Evolutionary conservation across 2,888 invertebrate genomes (phyloP).

Genomic region (Bombylius major): DNA sequence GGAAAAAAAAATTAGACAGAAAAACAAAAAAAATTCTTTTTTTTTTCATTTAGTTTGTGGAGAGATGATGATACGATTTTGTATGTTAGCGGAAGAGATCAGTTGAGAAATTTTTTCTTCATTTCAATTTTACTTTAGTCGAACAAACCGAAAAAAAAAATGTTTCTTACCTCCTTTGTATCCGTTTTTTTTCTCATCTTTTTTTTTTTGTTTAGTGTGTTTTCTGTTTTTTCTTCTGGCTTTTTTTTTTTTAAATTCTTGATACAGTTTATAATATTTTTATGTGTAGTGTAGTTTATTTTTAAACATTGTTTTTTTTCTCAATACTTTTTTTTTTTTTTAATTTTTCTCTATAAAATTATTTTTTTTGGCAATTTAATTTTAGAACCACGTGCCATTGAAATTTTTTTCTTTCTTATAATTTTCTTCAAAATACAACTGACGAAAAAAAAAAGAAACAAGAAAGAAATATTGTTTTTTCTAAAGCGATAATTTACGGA

Average conservation of each 20-base stretch:
- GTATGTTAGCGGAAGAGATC: too few species aligned
- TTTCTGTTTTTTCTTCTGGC: neutral
- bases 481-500: neutral
- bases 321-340: neutral
- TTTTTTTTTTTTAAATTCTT: neutral
- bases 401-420: neutral
- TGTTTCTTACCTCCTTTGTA: too few species aligned
- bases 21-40: too few species aligned
- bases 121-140: too few species aligned
- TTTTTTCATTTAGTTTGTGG: too few species aligned
- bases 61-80: too few species aligned
- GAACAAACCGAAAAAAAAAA: too few species aligned
- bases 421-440: too few species aligned
- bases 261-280: neutral
- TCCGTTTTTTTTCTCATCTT: neutral
- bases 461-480: too few species aligned
- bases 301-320: neutral
- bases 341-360: neutral
- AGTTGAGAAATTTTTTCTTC: too few species aligned
- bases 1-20: neutral
- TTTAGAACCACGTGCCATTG: neutral
- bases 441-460: too few species aligned
- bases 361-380: neutral
- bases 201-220: neutral
- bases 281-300: neutral